Percentiles rank a stretch among this genome's conserved stretches.
These are phyloP conservation scores for Sepiola atlantica DNA, from an alignment of 2,888 invertebrate species.

Conservation along the genomic window DNA sequence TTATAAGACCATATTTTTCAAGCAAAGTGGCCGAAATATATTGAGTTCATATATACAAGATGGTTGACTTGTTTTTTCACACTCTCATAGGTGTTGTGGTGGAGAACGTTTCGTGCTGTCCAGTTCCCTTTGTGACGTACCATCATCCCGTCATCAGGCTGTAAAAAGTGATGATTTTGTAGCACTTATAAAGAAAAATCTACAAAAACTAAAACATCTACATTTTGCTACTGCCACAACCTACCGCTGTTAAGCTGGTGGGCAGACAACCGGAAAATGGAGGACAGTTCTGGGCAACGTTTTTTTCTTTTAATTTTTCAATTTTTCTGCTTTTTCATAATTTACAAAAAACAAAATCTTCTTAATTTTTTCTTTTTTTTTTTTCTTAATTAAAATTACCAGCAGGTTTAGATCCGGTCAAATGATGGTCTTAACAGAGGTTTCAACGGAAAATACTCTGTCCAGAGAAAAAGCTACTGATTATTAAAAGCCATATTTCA, in stretches of 20 bases:
- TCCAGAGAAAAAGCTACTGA: background rate
- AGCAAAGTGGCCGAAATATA: constrained; percentile 45
- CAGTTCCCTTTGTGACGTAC: constrained; percentile 39
- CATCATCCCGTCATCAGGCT: constrained; percentile 40
- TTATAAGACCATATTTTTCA: constrained; percentile 45
- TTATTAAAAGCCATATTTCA: background rate
- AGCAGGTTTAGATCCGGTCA: constrained; percentile 32
- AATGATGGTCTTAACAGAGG: constrained; percentile 32
- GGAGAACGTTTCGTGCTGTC: constrained; percentile 41
- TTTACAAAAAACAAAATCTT: background rate
- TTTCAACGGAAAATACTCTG: background rate
- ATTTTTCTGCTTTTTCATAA: constrained; percentile 24
- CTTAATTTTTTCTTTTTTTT: background rate
- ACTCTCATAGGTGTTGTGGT: constrained; percentile 45
- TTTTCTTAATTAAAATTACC: background rate
- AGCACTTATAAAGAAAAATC: background rate
- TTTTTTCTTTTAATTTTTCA: background rate
- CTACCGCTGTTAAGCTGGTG: constrained; percentile 32
- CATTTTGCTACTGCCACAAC: background rate
- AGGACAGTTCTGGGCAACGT: constrained; percentile 32
- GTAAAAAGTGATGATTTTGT: constrained; percentile 33
- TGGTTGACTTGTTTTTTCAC: constrained; percentile 44
- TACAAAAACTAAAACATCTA: constrained; percentile 16
- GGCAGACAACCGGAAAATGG: constrained; percentile 15
- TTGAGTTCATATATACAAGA: constrained; percentile 45